Evolutionary conservation across 2,797 vertebrate species (phyloP), one percentile per base, ranked within the genome.

Genomic region (Cryptoblepharus egeriae): DNA sequence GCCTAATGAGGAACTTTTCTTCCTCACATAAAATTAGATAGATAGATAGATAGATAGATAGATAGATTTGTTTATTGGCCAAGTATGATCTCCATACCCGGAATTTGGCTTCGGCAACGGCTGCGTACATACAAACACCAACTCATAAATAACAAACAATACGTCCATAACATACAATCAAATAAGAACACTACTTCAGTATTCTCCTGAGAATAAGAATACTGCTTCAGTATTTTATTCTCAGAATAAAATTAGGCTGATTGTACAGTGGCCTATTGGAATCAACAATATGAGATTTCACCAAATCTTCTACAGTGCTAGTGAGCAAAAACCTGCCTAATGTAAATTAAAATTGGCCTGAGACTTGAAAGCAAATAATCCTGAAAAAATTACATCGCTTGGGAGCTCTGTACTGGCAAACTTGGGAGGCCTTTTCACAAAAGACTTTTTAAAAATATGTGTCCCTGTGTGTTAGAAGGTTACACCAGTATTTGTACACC

Each of bases 1-100:
- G 37, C 61, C 77, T 90, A 90, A 91, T 88, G 80, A 91, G 49
- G 52, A 92, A 85, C 71, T 90, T 88, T 85, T 83, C 73, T 83
- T 88, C 87, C 69, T 75, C 81, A 82, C 90, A 88, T 88, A 87
- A 90, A 91, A 87, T 88, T 72, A 88, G 74, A n/a, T n/a, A n/a
- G n/a, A n/a, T n/a, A n/a, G n/a, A n/a, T n/a, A n/a, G n/a, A n/a
- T n/a, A n/a, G n/a, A n/a, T n/a, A n/a, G n/a, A n/a, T n/a, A n/a
- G n/a, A n/a, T n/a, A n/a, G n/a, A n/a, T n/a, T n/a, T n/a, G n/a
- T n/a, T n/a, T n/a, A n/a, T n/a, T n/a, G n/a, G n/a, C n/a, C n/a
- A n/a, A n/a, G n/a, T n/a, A n/a, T n/a, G n/a, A n/a, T n/a, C n/a
- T n/a, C n/a, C n/a, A n/a, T n/a, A n/a, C n/a, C n/a, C n/a, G n/a